A percentile compares a stretch with the other conserved stretches of the same genome.
phyloP scores from a whole-genome alignment of 2,797 vertebrate species.

The Acomys russatus region DNA sequence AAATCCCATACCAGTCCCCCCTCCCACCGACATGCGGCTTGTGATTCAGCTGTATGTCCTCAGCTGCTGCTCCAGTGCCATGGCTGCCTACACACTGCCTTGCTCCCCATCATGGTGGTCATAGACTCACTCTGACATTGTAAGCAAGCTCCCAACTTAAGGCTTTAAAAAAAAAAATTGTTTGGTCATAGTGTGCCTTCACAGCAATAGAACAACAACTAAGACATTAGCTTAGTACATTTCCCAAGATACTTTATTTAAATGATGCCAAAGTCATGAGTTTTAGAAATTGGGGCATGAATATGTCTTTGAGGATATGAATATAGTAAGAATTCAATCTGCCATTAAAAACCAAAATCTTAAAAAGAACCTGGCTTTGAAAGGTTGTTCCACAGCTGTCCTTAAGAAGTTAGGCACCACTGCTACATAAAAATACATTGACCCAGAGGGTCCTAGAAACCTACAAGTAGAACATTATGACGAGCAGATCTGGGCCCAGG shows the following conservation, averaged over 20 bases:
- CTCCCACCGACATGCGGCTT: not conserved
- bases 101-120: not conserved
- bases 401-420: not conserved
- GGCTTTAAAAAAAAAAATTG: too few species aligned
- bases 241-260: not conserved
- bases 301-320: not conserved
- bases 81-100: not conserved
- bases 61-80: too few species aligned
- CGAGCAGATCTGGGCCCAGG: too few species aligned
- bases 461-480: too few species aligned
- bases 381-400: not conserved
- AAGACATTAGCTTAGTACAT: not conserved
- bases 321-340: not conserved
- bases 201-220: not conserved
- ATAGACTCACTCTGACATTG: not conserved
- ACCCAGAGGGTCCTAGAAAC: too few species aligned
- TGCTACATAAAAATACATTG: not conserved
- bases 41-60: too few species aligned
- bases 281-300: not conserved
- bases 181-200: not conserved
- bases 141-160: too few species aligned
- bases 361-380: not conserved
- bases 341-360: not conserved
- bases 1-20: not conserved
- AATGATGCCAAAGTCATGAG: not conserved